These are phyloP conservation scores for Hydraecia micacea DNA, from an alignment of 2,888 invertebrate genomes.

Conservation along the genomic window DNA sequence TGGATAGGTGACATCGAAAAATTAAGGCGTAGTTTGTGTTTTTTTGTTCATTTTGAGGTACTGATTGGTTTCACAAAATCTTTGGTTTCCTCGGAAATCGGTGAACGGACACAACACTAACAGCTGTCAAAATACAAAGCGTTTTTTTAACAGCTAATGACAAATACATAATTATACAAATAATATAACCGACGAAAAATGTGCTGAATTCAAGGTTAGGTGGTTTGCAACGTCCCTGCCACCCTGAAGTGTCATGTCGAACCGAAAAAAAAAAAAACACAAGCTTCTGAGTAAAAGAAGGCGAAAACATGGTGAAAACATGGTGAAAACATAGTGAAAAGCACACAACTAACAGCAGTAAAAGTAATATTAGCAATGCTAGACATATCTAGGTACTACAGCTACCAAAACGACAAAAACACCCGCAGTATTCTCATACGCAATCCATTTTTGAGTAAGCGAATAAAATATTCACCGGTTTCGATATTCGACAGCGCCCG, in stretches of 20 bases:
- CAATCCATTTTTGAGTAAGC: conserved; percentile 43
- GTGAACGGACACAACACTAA: too few species aligned
- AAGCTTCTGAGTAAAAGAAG: not conserved
- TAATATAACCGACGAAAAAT: too few species aligned
- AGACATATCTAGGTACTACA: not conserved
- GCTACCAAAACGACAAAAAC: not conserved
- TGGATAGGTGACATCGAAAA: not conserved
- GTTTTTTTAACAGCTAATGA: too few species aligned
- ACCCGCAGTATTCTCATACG: not conserved
- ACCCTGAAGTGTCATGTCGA: not conserved
- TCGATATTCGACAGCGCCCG: conserved; percentile 45
- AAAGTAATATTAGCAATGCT: not conserved
- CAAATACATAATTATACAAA: too few species aligned
- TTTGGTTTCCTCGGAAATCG: too few species aligned
- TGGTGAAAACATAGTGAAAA: not conserved
- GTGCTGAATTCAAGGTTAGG: too few species aligned
- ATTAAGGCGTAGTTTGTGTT: not conserved
- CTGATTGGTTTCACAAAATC: too few species aligned
- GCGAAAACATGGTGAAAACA: not conserved
- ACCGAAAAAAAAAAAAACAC: not conserved
- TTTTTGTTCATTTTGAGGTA: not conserved
- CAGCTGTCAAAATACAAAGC: not conserved
- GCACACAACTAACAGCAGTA: too few species aligned
- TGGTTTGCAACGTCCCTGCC: too few species aligned
- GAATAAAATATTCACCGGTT: conserved; percentile 47